Conservation (phyloP, 2,113 vertebrate species). For the Callithrix jacchus region DNA sequence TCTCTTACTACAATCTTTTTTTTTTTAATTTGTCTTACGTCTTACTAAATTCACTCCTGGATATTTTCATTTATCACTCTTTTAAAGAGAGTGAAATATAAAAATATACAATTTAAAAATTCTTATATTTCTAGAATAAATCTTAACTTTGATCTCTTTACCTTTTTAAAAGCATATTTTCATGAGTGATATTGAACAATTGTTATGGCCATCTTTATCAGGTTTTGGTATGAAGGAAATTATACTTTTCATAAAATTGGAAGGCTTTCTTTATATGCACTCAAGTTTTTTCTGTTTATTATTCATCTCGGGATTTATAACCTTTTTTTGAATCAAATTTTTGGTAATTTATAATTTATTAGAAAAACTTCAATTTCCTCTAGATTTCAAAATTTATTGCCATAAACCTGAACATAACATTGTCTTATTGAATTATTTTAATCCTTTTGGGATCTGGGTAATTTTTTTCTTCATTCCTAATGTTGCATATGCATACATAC, state of each 20-base stretch:
- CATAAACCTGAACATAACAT: neutral
- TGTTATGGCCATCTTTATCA: neutral
- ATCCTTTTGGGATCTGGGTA: neutral
- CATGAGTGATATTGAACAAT: neutral
- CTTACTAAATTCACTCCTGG: neutral
- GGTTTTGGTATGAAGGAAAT: neutral
- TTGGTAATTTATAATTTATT: constrained; percentile 13
- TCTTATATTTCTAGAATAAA: neutral
- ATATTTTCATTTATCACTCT: neutral
- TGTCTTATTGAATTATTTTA: neutral
- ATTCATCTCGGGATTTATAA: neutral
- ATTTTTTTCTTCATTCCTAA: neutral
- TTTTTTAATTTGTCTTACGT: neutral
- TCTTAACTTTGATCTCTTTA: neutral
- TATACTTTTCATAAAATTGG: neutral
- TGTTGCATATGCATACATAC: neutral
- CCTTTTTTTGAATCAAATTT: neutral
- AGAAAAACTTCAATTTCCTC: neutral
- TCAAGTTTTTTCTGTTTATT: neutral
- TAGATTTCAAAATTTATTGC: neutral
- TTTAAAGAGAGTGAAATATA: neutral
- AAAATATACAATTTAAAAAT: neutral
- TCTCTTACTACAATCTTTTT: neutral
- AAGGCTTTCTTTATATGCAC: neutral
- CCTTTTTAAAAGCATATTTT: neutral